A percentile compares a stretch with the other conserved stretches of the same genome.
Conservation (phyloP, 2,113 vertebrate genomes). For the Choloepus hoffmanni region DNA sequence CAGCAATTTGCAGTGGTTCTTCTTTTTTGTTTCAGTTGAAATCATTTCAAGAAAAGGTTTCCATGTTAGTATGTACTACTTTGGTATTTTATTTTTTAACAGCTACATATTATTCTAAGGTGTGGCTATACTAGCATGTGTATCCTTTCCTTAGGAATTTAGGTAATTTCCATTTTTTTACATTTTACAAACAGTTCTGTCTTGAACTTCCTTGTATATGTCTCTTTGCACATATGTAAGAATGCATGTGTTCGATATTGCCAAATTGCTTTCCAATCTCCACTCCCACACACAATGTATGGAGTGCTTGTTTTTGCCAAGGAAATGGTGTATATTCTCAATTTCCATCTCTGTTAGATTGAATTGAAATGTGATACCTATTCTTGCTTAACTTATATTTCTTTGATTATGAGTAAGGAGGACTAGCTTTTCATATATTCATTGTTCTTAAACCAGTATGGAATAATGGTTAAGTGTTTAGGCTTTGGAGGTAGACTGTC, state of each 20-base stretch:
- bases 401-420: not conserved
- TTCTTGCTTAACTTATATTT: not conserved
- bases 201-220: not conserved
- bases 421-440: not conserved
- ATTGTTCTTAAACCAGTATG: not conserved
- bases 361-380: not conserved
- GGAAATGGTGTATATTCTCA: not conserved
- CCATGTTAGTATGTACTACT: not conserved
- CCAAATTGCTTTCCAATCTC: not conserved
- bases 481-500: not conserved
- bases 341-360: not conserved
- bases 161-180: not conserved
- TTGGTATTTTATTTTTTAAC: not conserved
- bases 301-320: not conserved
- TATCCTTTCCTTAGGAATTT: not conserved
- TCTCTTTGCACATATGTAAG: not conserved
- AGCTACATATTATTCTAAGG: not conserved
- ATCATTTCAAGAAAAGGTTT: not conserved
- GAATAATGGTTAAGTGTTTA: not conserved
- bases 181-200: not conserved
- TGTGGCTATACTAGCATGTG: not conserved
- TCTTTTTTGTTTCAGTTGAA: not conserved
- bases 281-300: not conserved
- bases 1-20: not conserved
- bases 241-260: not conserved